Percentiles rank a stretch among this genome's conserved stretches.
phyloP scores from a whole-genome alignment of 1,140 invertebrate species.

The Hylaeus anthracinus region DNA sequence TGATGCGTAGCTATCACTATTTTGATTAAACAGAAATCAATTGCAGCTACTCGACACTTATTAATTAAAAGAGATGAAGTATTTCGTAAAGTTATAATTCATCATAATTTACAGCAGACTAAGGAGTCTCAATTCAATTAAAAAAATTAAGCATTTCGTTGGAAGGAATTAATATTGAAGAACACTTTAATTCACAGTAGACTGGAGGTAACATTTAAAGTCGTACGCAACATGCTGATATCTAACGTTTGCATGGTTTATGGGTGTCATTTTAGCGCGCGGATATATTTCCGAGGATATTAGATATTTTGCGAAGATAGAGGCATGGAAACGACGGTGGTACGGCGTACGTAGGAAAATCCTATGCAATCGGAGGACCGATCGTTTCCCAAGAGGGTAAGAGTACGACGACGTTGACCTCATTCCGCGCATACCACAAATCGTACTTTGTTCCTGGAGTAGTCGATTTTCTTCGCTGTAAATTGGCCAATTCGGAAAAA shows the following conservation, averaged over 20 bases:
- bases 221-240: not conserved
- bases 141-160: too few species aligned
- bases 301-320: conserved; percentile 49
- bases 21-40: too few species aligned
- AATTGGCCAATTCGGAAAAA: conserved; percentile 25
- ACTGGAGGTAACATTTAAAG: too few species aligned
- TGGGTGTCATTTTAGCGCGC: not conserved
- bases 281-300: conserved; percentile 42
- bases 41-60: too few species aligned
- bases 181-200: too few species aligned
- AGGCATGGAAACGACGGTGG: not conserved
- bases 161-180: too few species aligned
- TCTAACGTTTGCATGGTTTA: not conserved
- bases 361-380: conserved; percentile 13
- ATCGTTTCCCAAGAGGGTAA: conserved; percentile 17
- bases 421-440: conserved; percentile 32
- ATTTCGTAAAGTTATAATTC: too few species aligned
- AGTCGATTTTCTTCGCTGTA: conserved; percentile 11
- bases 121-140: too few species aligned
- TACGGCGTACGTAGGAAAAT: conserved; percentile 27
- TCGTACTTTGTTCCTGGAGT: conserved; percentile 16
- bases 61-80: too few species aligned
- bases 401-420: conserved; percentile 17
- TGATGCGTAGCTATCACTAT: too few species aligned
- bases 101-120: too few species aligned